A percentile compares a stretch with the other conserved stretches of the same genome.
These are phyloP conservation scores for Aporophyla nigra DNA, from an alignment of 2,888 invertebrate genomes.

Conservation along the genomic window DNA sequence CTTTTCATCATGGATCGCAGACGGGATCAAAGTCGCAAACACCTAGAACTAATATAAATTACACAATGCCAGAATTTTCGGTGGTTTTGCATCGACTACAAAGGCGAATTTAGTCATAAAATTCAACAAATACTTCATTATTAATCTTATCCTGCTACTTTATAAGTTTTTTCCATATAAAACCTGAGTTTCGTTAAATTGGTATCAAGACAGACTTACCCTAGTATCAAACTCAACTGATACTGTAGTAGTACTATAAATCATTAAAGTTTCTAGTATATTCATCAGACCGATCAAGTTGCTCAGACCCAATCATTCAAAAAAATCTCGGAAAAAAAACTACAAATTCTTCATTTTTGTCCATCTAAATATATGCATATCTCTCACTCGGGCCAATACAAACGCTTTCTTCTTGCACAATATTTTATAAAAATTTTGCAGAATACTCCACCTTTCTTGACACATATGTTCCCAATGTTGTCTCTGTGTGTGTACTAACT, in stretches of 20 bases:
- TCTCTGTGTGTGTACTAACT: slow-evolving; percentile 1
- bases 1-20: too few relatives aligned
- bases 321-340: not conserved
- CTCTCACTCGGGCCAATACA: not conserved
- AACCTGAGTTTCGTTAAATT: not conserved
- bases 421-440: slow-evolving; percentile 8
- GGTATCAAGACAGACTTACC: not conserved
- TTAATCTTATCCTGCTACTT: not conserved
- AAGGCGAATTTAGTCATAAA: rapidly evolving
- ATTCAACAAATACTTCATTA: not conserved
- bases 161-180: not conserved
- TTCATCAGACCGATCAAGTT: not conserved
- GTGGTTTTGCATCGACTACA: too few relatives aligned
- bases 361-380: not conserved
- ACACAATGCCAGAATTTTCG: not conserved
- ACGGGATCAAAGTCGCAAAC: too few relatives aligned
- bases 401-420: not conserved
- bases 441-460: not conserved
- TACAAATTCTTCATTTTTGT: not conserved
- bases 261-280: not conserved
- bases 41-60: not conserved
- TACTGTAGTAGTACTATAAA: not conserved
- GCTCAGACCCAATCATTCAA: not conserved
- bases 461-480: not conserved
- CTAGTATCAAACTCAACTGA: not conserved